Percentiles rank a stretch among this genome's conserved stretches.
These are phyloP conservation scores for Amniataba percoides DNA, from an alignment of 2,797 vertebrate genomes.

Conservation along the genomic window DNA sequence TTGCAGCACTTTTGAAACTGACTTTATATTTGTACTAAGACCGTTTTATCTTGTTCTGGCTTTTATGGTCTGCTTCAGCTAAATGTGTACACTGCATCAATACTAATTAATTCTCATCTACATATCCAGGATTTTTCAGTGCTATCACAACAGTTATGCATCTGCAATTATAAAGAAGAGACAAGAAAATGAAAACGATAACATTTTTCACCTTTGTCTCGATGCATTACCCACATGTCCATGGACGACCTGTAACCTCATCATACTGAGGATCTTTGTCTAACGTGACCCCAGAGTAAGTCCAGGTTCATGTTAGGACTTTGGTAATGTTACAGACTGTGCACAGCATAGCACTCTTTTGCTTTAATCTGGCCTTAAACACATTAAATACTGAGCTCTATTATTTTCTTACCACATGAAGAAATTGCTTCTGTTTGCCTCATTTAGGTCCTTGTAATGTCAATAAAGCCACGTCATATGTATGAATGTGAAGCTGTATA, in stretches of 20 bases:
- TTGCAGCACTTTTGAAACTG: slow-evolving; percentile 1
- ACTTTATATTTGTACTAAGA: not conserved
- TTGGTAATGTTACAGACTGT: no score
- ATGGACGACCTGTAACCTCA: not conserved
- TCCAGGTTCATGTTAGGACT: no score
- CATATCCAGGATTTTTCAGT: not conserved
- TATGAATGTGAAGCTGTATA: no score
- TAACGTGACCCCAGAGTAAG: no score
- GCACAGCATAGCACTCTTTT: not conserved
- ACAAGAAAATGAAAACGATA: not conserved
- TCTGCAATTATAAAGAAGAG: not conserved
- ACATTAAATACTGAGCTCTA: not conserved
- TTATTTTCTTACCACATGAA: not conserved
- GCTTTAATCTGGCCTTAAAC: not conserved
- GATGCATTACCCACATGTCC: not conserved
- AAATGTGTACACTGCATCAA: not conserved
- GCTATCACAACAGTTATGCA: not conserved
- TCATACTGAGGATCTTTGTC: no score
- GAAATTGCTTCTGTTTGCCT: not conserved
- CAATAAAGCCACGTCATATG: not conserved
- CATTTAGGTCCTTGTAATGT: not conserved
- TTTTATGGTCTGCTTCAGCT: not conserved
- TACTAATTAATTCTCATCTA: not conserved
- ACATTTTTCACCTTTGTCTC: not conserved
- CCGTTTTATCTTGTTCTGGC: not conserved